Evolutionary conservation across 2,888 invertebrate species (phyloP).

Genomic region (Coleophora flavipennella): DNA sequence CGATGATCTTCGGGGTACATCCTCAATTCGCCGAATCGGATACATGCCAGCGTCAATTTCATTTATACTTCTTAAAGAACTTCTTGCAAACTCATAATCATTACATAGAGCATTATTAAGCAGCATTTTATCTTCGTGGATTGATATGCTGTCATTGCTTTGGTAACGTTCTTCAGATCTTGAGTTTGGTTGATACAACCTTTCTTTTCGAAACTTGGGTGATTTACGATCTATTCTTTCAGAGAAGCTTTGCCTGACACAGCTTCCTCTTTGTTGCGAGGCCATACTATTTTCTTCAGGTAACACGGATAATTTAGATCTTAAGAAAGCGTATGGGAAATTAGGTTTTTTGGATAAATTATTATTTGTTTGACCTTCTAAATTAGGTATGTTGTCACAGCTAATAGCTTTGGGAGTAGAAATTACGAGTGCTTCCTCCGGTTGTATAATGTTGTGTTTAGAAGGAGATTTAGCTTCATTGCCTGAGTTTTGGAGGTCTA

Average conservation of each 20-base stretch:
- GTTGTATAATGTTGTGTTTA: slow-evolving; percentile 37
- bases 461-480: slow-evolving; percentile 50
- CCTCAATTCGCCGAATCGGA: slow-evolving; percentile 40
- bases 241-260: slow-evolving; percentile 67
- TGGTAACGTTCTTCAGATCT: slow-evolving; percentile 75
- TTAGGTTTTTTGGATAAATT: slow-evolving; percentile 74
- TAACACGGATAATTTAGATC: slow-evolving; percentile 82
- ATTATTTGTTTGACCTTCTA: slow-evolving; percentile 64
- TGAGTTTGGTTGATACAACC: slow-evolving; percentile 59
- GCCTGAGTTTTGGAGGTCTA: slow-evolving; percentile 74
- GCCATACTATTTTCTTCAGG: slow-evolving; percentile 80
- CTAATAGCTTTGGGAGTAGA: slow-evolving; percentile 77
- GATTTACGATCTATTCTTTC: slow-evolving; percentile 63
- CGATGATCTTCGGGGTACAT: slow-evolving; percentile 51
- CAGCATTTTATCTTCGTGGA: slow-evolving; percentile 59
- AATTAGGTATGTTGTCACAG: slow-evolving; percentile 80
- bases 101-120: slow-evolving; percentile 48
- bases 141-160: slow-evolving; percentile 63
- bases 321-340: slow-evolving; percentile 83
- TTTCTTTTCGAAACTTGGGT: slow-evolving; percentile 54
- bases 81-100: slow-evolving; percentile 50
- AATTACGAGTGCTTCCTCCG: slow-evolving; percentile 51
- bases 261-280: slow-evolving; percentile 59
- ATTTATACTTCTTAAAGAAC: slow-evolving; percentile 58
- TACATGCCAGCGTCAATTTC: slow-evolving; percentile 46